Base-by-base conservation (phyloP, 1,140 invertebrate species). In the Heliconius nattereri region DNA sequence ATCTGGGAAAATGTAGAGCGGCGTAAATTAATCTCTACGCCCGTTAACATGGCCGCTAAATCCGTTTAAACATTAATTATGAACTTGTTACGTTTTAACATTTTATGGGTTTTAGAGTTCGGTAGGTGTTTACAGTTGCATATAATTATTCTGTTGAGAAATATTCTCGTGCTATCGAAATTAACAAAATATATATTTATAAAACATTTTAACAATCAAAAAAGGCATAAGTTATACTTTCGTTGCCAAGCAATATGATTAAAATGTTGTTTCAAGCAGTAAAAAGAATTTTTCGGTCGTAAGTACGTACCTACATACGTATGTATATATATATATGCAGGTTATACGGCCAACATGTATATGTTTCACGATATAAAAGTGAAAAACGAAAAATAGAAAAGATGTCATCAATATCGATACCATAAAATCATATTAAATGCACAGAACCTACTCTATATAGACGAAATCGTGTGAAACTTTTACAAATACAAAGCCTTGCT, bases 1-100 rank as follows among this genome's bases (percentile, higher is more conserved):
- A 85, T 88, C 84, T 85, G 82, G 77, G 70, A 77, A 70, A 71
- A 77, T 54, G 40, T 76, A 82, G 75, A 49, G 70, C 45, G 54
- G 32, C 32, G 13, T 80, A 82, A 83, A 76, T 80, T 75, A 79
- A 78, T 26, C 78, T 71, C 82, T 79, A 75, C 49, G 37, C 35
- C 71, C n/a, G 71, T 72, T 72, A 37, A 72, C 32, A 72, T 72
- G 35, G n/a, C 29, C 32, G 35, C 60, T 57, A 78, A 81, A 78
- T 76, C 52, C 29, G 54, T 76, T 54, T 73, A 52, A 71, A 26
- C 35, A 74, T 23, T 57, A 73, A 66, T 54, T 52, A 35, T 75
- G 52, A 72, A 78, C 60, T 84, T 85, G 66, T 54, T 76, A 57
- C 82, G 73, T 84, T 86, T 78, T 80, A 49, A 26, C 2, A 40